phyloP scores from a whole-genome alignment of 2,797 vertebrate genomes.

The Eptatretus atami region DNA sequence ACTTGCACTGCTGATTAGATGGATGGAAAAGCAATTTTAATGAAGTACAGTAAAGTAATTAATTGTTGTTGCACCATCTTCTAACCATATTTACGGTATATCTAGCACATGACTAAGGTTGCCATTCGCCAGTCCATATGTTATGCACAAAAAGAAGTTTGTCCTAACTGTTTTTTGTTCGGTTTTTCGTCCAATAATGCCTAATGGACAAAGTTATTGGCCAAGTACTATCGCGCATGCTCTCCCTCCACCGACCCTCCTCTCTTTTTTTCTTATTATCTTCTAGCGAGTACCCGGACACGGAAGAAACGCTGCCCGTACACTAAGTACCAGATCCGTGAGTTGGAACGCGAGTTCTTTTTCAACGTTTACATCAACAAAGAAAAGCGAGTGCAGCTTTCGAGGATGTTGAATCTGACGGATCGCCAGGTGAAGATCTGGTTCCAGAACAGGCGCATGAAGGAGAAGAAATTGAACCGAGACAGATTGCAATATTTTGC shows the following conservation, averaged over 20 bases:
- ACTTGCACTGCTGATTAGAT: too few species aligned
- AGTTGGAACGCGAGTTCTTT: constrained; percentile 92
- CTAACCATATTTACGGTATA: too few species aligned
- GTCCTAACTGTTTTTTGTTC: too few species aligned
- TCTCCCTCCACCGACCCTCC: constrained; percentile 7
- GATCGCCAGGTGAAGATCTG: constrained; percentile 29
- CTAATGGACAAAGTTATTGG: too few species aligned
- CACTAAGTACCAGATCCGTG: constrained; percentile 84
- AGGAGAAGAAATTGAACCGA: constrained; percentile 98
- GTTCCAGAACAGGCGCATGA: constrained; percentile 98
- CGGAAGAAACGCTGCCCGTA: constrained; percentile 94
- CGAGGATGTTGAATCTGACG: constrained; percentile 72
- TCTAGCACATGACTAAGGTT: too few species aligned
- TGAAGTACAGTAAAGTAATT: too few species aligned
- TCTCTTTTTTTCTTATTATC: constrained; percentile 12
- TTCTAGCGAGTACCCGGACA: constrained; percentile 60
- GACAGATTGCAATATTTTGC: constrained; percentile 97
- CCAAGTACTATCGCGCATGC: not conserved
- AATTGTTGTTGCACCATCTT: too few species aligned
- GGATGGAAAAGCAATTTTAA: too few species aligned
- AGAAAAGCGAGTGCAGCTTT: constrained; percentile 81
- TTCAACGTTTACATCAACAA: constrained; percentile 99
- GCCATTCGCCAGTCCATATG: too few species aligned
- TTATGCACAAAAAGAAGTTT: too few species aligned
- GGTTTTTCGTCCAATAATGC: too few species aligned